Base-by-base conservation (phyloP, 2,888 invertebrate species). In the Nebria salina region DNA sequence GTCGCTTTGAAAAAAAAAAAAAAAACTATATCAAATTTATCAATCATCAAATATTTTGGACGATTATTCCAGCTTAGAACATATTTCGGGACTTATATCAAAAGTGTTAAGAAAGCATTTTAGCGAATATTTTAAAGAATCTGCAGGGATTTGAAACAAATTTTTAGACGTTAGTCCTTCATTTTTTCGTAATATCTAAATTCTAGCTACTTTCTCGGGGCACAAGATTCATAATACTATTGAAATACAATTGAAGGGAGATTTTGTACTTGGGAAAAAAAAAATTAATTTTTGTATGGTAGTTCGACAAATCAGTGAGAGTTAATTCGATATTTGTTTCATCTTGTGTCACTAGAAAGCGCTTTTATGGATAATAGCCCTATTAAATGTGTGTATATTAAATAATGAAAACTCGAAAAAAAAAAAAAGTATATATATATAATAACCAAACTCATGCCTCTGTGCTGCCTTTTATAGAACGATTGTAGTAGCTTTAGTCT, bases 401-500 rank as follows among this genome's bases (percentile, higher is more conserved):
- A 34, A 34, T 34, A 34, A 34, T 34, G 34, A 34, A 34, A 34
- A 34, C 34, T 34, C 1, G 34, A 54, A 79, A 72, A 79, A 66
- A 80, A 68, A 64, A 42, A 20, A 72, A 34, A 26, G 13, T 9
- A 34, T 34, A 41, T 42, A 73, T 20, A 26, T 26, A 70, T 70
- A 70, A 20, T 70, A 70, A 70, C 25, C 15, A 66, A 79, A 79
- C 68, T 79, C 54, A 80, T 70, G 80, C 80, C 80, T 80, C 64
- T 80, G 75, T 80, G 80, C 80, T 80, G 80, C 80, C 80, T 80
- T 80, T 80, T 80, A 75, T 80, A 75, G 80, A 70, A 80, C 80
- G 80, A 80, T 65, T 80, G 75, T 80, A 80, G 80, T 80, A 79
- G 80, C 80, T 80, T 75, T 68, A 75, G 70, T 9, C 9, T 25